phyloP scores from a whole-genome alignment of 2,797 vertebrate species.

The Gastrophryne carolinensis region DNA sequence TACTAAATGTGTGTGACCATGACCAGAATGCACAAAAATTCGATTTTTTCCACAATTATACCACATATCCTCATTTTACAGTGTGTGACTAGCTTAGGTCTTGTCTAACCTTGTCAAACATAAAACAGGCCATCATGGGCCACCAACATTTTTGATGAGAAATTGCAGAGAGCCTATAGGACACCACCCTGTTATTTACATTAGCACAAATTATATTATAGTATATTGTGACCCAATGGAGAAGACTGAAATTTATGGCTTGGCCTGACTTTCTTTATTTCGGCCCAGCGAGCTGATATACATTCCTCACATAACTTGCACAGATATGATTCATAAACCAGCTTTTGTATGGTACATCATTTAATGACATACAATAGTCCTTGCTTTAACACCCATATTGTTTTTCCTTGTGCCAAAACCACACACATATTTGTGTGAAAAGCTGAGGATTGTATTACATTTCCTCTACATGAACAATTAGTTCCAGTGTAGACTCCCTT shows the following conservation, averaged over 20 bases:
- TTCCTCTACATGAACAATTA: conserved; percentile 69
- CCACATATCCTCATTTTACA: not conserved
- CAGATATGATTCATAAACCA: conserved; percentile 17
- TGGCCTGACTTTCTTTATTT: conserved; percentile 50
- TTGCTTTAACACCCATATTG: conserved; percentile 37
- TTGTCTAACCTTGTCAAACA: not conserved
- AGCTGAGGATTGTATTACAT: conserved; percentile 64
- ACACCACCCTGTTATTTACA: not conserved
- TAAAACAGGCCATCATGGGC: not conserved
- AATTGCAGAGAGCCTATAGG: not conserved
- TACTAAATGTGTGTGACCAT: not conserved
- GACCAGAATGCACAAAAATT: conserved; percentile 26
- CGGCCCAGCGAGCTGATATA: conserved; percentile 54
- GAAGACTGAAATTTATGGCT: not conserved
- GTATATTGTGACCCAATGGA: conserved; percentile 1
- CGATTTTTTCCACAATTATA: not conserved
- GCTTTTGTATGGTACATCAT: conserved; percentile 51
- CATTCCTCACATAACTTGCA: conserved; percentile 34
- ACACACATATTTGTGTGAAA: conserved; percentile 65
- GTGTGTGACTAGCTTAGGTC: not conserved
- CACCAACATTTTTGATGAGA: not conserved
- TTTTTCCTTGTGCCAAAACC: conserved; percentile 69
- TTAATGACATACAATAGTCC: conserved; percentile 55
- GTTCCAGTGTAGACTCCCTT: conserved; percentile 64
- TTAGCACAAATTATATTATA: not conserved